Percentiles rank a stretch among this genome's conserved stretches.
Conservation (phyloP, 92 coral and sea anemone species). For the Chrysogorgia sp. region DNA sequence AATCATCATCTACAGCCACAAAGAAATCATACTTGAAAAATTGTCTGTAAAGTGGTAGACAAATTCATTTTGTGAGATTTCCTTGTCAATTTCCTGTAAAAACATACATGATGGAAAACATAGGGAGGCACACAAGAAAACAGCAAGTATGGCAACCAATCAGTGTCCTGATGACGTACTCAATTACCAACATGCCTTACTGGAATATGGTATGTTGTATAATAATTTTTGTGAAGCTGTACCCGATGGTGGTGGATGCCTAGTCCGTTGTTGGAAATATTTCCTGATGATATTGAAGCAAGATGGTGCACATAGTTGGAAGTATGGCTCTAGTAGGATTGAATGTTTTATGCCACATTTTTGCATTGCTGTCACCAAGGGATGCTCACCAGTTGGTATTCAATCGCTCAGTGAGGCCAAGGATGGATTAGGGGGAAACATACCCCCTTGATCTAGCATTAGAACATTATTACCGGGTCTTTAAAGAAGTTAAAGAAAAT, state of each 20-base stretch:
- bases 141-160: neutral
- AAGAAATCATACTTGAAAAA: neutral
- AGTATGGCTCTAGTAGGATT: slow-evolving; percentile 74
- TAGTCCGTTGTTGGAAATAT: slow-evolving; percentile 70
- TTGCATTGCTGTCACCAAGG: slow-evolving; percentile 69
- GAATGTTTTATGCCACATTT: slow-evolving; percentile 61
- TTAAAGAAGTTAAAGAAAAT: slow-evolving; percentile 16
- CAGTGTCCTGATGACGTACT: neutral
- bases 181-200: neutral
- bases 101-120: slow-evolving; percentile 16
- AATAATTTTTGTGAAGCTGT: slow-evolving; percentile 7
- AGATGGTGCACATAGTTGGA: slow-evolving; percentile 55
- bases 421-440: slow-evolving; percentile 36
- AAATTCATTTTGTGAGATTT: neutral
- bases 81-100: slow-evolving; percentile 1
- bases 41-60: neutral
- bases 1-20: neutral
- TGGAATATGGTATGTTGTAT: neutral
- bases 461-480: slow-evolving; percentile 6
- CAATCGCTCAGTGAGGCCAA: slow-evolving; percentile 65
- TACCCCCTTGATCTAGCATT: neutral
- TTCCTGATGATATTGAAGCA: slow-evolving; percentile 60
- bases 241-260: neutral
- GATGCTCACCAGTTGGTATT: slow-evolving; percentile 67
- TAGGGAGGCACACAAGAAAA: slow-evolving; percentile 10